Evolutionary conservation across 2,113 vertebrate species (phyloP).

Genomic region (Notothenia coriiceps): DNA sequence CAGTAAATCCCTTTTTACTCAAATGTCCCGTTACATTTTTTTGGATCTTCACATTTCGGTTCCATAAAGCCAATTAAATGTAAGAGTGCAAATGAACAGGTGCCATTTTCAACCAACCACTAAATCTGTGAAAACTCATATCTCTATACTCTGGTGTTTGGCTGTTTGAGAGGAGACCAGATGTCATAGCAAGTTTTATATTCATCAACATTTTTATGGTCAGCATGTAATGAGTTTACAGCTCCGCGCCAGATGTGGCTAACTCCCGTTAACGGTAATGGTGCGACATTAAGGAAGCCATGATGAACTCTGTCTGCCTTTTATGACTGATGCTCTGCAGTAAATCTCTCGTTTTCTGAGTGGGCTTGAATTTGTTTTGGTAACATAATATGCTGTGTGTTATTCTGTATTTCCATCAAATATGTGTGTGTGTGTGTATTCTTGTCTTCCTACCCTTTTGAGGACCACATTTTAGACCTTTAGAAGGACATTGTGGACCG

Average conservation of each 20-base stretch:
- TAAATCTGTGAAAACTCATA: not conserved
- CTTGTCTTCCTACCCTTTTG: not conserved
- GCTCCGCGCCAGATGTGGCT: constrained; percentile 50
- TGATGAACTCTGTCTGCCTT: constrained; percentile 57
- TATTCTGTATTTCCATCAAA: not conserved
- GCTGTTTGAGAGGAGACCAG: constrained; percentile 17
- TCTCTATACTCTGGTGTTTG: not conserved
- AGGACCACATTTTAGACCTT: not conserved
- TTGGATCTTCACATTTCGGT: too few species aligned
- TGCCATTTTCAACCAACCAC: too few species aligned
- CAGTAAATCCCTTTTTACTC: too few species aligned
- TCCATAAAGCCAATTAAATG: too few species aligned
- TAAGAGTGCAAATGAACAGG: not conserved
- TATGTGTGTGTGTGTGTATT: not conserved
- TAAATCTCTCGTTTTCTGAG: constrained; percentile 18
- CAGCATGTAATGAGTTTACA: constrained; percentile 48
- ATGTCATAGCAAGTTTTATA: constrained; percentile 34
- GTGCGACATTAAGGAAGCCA: constrained; percentile 38
- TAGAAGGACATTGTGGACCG: not conserved
- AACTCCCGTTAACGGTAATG: constrained; percentile 46
- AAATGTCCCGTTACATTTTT: too few species aligned
- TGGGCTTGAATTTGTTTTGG: not conserved
- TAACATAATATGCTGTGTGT: not conserved
- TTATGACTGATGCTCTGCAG: constrained; percentile 38
- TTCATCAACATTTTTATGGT: constrained; percentile 37